A percentile compares a stretch with the other conserved stretches of the same genome.
phyloP scores from a whole-genome alignment of 2,888 invertebrate species.

The Scotopteryx bipunctaria region DNA sequence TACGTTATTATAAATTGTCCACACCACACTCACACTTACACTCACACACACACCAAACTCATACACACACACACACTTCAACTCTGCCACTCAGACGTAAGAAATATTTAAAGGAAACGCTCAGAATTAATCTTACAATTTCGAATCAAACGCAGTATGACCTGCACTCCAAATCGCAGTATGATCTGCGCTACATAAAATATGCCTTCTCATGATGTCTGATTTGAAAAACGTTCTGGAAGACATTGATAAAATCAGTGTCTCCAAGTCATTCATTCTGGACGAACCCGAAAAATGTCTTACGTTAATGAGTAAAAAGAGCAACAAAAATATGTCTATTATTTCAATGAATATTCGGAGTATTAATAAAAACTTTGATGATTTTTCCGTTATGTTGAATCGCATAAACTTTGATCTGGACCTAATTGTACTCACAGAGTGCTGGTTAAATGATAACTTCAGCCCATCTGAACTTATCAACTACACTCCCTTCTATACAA shows the following conservation, averaged over 20 bases:
- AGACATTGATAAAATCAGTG: background rate
- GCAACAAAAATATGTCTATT: background rate
- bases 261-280: background rate
- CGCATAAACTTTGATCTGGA: background rate
- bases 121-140: too few relatives aligned
- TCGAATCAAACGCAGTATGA: too few relatives aligned
- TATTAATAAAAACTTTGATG: slow-evolving; percentile 2
- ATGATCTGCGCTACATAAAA: background rate
- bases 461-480: background rate
- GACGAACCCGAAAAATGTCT: background rate
- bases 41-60: too few relatives aligned
- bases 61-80: too few relatives aligned
- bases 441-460: background rate
- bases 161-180: too few relatives aligned
- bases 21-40: too few relatives aligned
- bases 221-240: background rate
- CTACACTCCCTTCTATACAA: background rate
- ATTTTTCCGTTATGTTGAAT: background rate
- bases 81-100: too few relatives aligned
- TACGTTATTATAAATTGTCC: too few relatives aligned
- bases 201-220: background rate
- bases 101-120: too few relatives aligned
- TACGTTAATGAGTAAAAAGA: background rate
- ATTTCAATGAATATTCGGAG: background rate
- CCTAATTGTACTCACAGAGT: background rate